A percentile compares a stretch with the other conserved stretches of the same genome.
Evolutionary conservation across 2,888 invertebrate genomes (phyloP).

Genomic region (Drosophila cracens): DNA sequence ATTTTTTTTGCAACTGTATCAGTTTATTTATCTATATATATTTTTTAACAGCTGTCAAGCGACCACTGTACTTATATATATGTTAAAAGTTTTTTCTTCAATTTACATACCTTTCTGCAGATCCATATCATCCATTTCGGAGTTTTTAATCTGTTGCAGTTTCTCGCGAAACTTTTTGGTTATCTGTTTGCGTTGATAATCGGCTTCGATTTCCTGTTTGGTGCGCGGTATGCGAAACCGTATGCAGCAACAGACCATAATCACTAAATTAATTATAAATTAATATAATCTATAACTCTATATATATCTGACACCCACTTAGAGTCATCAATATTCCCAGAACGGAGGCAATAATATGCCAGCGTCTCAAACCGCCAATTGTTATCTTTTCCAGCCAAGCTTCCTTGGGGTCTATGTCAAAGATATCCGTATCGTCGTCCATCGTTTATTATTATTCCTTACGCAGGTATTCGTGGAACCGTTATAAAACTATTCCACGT

Average conservation of each 20-base stretch:
- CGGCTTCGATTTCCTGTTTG: conserved; percentile 97
- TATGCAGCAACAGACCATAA: conserved; percentile 95
- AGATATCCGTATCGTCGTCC: conserved; percentile 76
- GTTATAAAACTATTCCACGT: conserved; percentile 42
- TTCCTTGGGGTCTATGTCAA: conserved; percentile 85
- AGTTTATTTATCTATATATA: background rate
- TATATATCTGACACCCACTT: conserved; percentile 84
- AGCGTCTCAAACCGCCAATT: conserved; percentile 90
- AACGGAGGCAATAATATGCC: conserved; percentile 92
- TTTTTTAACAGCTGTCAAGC: conserved; percentile 3
- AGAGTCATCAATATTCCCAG: conserved; percentile 88
- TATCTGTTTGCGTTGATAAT: conserved; percentile 93
- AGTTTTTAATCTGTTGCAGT: conserved; percentile 92
- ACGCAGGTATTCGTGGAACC: conserved; percentile 11
- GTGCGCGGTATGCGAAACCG: conserved; percentile 96
- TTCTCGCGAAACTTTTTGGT: conserved; percentile 93
- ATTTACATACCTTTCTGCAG: conserved; percentile 83
- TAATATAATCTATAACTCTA: conserved; percentile 1
- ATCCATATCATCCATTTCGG: conserved; percentile 90
- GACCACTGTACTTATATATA: background rate
- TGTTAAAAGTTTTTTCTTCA: background rate
- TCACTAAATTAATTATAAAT: conserved; percentile 86
- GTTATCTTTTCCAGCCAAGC: conserved; percentile 91
- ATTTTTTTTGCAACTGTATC: background rate
- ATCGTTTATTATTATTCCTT: conserved; percentile 31